phyloP scores from a whole-genome alignment of 2,888 invertebrate genomes.

The Drosophila antonietae region DNA sequence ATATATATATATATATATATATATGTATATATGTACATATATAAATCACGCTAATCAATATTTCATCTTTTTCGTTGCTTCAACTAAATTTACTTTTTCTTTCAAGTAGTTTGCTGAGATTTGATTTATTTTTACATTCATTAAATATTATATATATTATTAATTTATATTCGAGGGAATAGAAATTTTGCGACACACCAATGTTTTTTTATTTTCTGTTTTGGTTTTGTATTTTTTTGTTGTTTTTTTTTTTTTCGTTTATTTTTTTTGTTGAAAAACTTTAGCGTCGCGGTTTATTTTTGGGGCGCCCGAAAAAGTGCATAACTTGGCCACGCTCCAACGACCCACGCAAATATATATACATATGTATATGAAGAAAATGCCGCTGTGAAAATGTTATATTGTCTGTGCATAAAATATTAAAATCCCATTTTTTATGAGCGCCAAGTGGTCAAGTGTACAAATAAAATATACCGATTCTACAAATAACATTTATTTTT shows the following conservation, averaged over 20 bases:
- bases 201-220: not conserved
- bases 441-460: constrained; percentile 68
- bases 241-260: constrained; percentile 15
- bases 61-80: not conserved
- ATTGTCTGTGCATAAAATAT: constrained; percentile 60
- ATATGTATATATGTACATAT: not conserved
- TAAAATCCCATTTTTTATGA: constrained; percentile 75
- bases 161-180: constrained; percentile 16
- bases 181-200: not conserved
- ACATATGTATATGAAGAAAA: constrained; percentile 41
- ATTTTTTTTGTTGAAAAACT: constrained; percentile 34
- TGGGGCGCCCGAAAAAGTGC: constrained; percentile 65
- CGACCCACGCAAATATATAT: constrained; percentile 61
- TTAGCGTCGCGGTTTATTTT: constrained; percentile 68
- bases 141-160: constrained; percentile 9
- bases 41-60: not conserved
- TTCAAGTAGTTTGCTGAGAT: not conserved
- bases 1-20: not conserved
- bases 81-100: not conserved
- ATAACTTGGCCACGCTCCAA: constrained; percentile 77
- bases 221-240: not conserved
- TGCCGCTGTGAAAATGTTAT: constrained; percentile 54
- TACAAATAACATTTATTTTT: constrained; percentile 46
- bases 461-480: constrained; percentile 47
- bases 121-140: not conserved